phyloP scores from a whole-genome alignment of 2,888 invertebrate genomes.

The Himalopsyche kuldschensis region DNA sequence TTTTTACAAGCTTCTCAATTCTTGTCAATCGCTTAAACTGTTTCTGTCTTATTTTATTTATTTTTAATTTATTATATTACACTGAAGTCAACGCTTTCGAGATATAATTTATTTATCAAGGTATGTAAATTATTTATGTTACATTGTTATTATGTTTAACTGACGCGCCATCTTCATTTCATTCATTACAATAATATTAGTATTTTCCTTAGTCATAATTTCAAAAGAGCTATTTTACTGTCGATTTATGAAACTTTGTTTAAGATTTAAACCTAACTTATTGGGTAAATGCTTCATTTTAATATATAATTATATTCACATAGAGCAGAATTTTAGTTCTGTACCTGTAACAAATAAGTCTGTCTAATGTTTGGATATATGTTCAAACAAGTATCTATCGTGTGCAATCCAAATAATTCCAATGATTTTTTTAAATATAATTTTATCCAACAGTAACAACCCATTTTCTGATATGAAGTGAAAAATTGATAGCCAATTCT shows the following conservation, averaged over 20 bases:
- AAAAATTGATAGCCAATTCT: too few species aligned
- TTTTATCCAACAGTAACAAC: too few species aligned
- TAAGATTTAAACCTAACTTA: too few species aligned
- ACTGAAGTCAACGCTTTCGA: background rate
- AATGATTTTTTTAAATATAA: too few species aligned
- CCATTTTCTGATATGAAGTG: too few species aligned
- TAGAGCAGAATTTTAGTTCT: too few species aligned
- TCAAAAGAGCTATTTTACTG: background rate
- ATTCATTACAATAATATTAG: background rate
- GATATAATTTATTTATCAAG: background rate
- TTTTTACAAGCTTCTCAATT: conserved; percentile 1
- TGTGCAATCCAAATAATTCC: too few species aligned
- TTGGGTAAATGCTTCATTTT: too few species aligned
- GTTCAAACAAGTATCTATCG: too few species aligned
- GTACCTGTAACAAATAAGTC: too few species aligned
- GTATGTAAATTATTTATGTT: background rate
- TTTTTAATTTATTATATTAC: background rate
- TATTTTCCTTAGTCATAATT: background rate
- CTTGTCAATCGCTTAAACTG: background rate
- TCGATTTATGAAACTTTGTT: background rate
- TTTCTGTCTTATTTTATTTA: background rate
- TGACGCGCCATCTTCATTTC: background rate
- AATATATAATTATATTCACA: too few species aligned
- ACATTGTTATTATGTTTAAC: background rate
- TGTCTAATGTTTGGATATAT: too few species aligned